Base-by-base conservation (phyloP, 1,140 invertebrate species). In the Polyergus mexicanus region DNA sequence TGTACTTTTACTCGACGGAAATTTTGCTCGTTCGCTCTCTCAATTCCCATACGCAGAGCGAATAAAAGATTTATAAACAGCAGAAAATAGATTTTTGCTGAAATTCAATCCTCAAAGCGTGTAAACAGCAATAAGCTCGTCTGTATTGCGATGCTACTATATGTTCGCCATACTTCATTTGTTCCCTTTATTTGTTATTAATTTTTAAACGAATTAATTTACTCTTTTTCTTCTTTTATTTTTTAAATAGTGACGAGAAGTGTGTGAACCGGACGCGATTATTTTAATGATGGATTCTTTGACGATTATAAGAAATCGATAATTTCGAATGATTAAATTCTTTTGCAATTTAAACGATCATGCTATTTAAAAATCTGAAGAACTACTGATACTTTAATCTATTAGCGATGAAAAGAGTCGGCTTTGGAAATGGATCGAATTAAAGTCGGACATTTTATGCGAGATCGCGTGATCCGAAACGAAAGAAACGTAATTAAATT, bases 401-500 rank as follows among this genome's bases (percentile, higher is more conserved):
- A 35, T 22, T 19, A 35, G 7, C 19, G 41, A 38, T 19, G 41
- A 19, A 56, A 28, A 7, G 8, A 38, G 56, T 71, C 32, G 13
- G 5, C n/a, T 25, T 6, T 25, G 7, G 54, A 8, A 35, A 25
- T 47, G 1, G 56, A 80, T 25, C 16, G 28, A 78, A 28, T 78
- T 44, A 80, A 80, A 11, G 32, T 68, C 16, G n/a, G 7, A 25
- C 63, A 11, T 16, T 10, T 13, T 38, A 19, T 32, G 13, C 25
- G 32, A 32, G 32, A 54, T 51, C 3, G 28, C 3, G 28, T 28
- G 13, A 51, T 19, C n/a, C 19, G 54, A 58, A 56, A 7, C 47
- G 44, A 68, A 78, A 51, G n/a, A 38, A 81, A 60, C 19, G 54
- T 25, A 72, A 81, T 81, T 72, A 81, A 81, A 44, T 72, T 51